Evolutionary conservation across 2,113 vertebrate genomes (phyloP).

Genomic region (Struthidea cinerea): DNA sequence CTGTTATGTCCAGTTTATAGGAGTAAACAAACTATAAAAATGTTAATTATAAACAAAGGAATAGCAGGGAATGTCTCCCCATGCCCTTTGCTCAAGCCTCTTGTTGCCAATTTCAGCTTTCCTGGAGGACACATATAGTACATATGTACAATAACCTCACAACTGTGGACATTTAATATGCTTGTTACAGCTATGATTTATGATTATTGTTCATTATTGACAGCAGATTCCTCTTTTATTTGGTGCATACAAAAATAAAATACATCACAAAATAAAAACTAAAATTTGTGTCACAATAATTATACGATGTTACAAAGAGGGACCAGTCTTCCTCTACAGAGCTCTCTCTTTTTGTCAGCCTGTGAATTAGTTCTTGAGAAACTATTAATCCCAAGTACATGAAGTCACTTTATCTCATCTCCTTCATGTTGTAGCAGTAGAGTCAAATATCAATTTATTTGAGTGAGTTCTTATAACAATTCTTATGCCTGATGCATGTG

Average conservation of each 20-base stretch:
- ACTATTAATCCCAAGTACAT: background rate
- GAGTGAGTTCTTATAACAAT: background rate
- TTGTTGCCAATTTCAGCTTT: background rate
- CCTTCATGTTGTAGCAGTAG: background rate
- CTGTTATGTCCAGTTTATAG: background rate
- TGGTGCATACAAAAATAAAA: background rate
- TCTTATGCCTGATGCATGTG: background rate
- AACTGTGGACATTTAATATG: background rate
- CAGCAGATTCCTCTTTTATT: background rate
- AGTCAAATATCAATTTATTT: background rate
- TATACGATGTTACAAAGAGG: background rate
- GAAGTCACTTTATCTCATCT: background rate
- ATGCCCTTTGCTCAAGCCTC: background rate
- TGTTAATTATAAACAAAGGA: background rate
- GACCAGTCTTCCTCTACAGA: background rate
- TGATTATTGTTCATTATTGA: background rate
- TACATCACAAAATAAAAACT: background rate
- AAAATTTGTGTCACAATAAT: background rate
- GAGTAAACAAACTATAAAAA: background rate
- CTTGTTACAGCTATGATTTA: background rate
- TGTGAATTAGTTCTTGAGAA: background rate
- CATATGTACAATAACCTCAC: background rate
- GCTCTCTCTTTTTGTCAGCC: background rate
- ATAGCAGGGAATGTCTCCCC: background rate
- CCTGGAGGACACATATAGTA: background rate